These are phyloP conservation scores for Zootermopsis nevadensis DNA, from an alignment of 2,888 invertebrate species.

Conservation along the genomic window DNA sequence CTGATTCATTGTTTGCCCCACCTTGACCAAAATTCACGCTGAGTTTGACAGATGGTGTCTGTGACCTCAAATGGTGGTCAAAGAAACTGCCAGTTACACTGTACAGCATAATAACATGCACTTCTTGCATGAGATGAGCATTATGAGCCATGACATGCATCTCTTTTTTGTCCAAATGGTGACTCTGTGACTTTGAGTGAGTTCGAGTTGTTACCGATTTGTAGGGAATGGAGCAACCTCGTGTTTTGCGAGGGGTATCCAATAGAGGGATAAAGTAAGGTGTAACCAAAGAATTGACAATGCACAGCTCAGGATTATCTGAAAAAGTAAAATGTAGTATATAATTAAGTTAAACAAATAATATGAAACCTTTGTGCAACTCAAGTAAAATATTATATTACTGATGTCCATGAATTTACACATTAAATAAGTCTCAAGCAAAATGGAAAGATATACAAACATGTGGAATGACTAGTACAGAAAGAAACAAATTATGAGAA, in stretches of 20 bases:
- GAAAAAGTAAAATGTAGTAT: background rate
- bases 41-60: background rate
- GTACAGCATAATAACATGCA: constrained; percentile 35
- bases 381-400: too few relatives aligned
- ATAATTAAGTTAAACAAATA: too few relatives aligned
- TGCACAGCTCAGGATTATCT: constrained; percentile 52
- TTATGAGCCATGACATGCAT: background rate
- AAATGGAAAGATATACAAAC: too few relatives aligned
- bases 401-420: too few relatives aligned
- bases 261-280: constrained; percentile 54
- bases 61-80: background rate
- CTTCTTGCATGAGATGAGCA: background rate
- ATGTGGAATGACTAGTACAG: too few relatives aligned
- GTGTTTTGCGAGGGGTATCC: constrained; percentile 50
- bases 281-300: constrained; percentile 52
- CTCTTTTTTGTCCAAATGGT: background rate
- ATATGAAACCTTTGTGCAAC: too few relatives aligned
- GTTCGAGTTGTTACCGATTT: background rate
- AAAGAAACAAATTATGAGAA: too few relatives aligned
- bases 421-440: too few relatives aligned
- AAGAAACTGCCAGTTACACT: background rate
- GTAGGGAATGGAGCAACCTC: constrained; percentile 49
- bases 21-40: background rate
- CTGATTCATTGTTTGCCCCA: background rate
- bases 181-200: constrained; percentile 15